Evolutionary conservation across 2,797 vertebrate genomes (phyloP), one percentile per base, ranked within the genome.

Genomic region (Lerista edwardsae): DNA sequence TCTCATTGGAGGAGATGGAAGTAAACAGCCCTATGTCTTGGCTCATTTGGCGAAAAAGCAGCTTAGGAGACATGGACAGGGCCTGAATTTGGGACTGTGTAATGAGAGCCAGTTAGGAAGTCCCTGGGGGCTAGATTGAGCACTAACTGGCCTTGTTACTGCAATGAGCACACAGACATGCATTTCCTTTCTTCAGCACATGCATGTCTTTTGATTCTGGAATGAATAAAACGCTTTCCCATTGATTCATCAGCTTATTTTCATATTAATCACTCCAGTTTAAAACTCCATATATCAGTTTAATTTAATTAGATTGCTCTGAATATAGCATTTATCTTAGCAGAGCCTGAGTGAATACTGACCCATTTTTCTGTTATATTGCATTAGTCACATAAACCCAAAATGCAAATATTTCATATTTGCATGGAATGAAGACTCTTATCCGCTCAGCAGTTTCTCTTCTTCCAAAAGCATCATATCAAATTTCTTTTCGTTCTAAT

Each of bases 271-370:
- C 71, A 64, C 25, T 83, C 47, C 64, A 41, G 14, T 9, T 41
- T 59, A 41, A 61, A 77, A 77, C 12, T 9, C n/a, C 73, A 76
- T 39, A 41, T 47, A 74, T 65, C 41, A 75, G 29, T 47, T 65
- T 79, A 62, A 41, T 75, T 55, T 75, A 25, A 75, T 83, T 68
- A 83, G 55, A 77, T 71, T 78, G 25, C 74, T 65, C 8, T 29
- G 15, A 64, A 41, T 34, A 64, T 51, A 79, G 17, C 4, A 1
- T 0, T 8, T 25, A 36, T 31, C 19, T 77, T 88, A 73, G 57
- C 86, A 84, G 19, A n/a, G 84, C 41, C 75, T 81, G 67, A 61
- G 84, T 75, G 69, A 11, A 11, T 23, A 36, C 51, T 75, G 6
- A 57, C 11, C 29, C 39, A 21, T 84, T 84, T 84, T 84, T 78